A percentile compares a stretch with the other conserved stretches of the same genome.
Conservation (phyloP, 2,888 invertebrate species). For the Laothoe populi region DNA sequence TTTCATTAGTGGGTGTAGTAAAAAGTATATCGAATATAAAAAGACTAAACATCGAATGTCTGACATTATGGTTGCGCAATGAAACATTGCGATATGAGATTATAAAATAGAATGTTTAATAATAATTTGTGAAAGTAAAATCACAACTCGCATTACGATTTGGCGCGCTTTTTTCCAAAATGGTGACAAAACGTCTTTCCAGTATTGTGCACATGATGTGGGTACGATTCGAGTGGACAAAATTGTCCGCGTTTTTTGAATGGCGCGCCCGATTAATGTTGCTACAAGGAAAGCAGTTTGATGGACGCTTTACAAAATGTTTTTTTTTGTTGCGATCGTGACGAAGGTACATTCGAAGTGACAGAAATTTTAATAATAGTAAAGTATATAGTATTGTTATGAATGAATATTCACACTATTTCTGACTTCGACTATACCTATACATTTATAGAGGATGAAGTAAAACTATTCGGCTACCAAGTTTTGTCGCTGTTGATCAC, state of each 20-base stretch:
- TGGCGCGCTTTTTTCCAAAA: conserved; percentile 57
- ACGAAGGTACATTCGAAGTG: conserved; percentile 40
- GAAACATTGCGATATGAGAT: background rate
- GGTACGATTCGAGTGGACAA: conserved; percentile 62
- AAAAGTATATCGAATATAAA: too few species aligned
- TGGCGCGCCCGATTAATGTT: conserved; percentile 67
- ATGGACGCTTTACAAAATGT: conserved; percentile 70
- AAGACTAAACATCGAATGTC: too few species aligned
- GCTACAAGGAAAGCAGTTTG: conserved; percentile 74
- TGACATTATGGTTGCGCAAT: too few species aligned
- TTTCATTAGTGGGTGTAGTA: too few species aligned
- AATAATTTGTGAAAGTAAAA: conserved; percentile 19
- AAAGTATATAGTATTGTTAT: too few species aligned
- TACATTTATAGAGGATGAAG: too few species aligned
- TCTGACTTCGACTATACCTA: too few species aligned
- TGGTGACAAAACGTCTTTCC: conserved; percentile 61
- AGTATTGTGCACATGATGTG: conserved; percentile 77
- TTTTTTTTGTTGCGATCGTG: conserved; percentile 59
- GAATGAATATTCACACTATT: too few species aligned
- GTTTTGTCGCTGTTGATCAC: too few species aligned
- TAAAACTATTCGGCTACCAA: too few species aligned
- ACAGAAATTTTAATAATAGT: conserved; percentile 35
- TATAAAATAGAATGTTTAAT: background rate
- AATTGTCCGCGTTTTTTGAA: conserved; percentile 73
- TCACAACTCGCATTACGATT: conserved; percentile 23